Base-by-base conservation (phyloP, 2,113 vertebrate genomes). In the Acrocephalus kingi region DNA sequence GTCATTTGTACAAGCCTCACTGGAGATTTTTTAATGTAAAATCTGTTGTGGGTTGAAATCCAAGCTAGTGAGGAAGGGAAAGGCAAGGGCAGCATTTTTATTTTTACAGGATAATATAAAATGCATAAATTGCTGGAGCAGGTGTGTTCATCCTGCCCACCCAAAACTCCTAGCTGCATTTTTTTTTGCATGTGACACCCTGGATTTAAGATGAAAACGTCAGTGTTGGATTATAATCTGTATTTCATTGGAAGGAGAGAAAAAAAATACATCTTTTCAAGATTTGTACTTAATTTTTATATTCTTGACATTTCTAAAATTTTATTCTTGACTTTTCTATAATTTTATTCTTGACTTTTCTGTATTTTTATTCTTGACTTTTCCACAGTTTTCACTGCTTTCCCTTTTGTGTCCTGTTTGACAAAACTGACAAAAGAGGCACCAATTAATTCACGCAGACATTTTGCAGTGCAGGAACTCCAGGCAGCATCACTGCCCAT, bases 171-270 rank as follows among this genome's bases (percentile, higher is more conserved):
- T 6, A 76, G 22, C n/a, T 15, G 9, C 23, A 25, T 45, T 55
- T 24, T 58, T 51, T 5, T 7, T 25, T 56, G 23, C 0, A 0
- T 48, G 5, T n/a, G 41, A 18, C 51, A 43, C 4, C 22, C 31
- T 66, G 49, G 31, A 58, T 58, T 55, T 80, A 15, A 33, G 24
- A 23, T 64, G 31, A 30, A 69, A 77, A 24, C 2, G 0, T n/a
- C 17, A 1, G 20, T 85, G 45, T 19, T 52, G 17, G 48, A 37
- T 54, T 31, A 45, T n/a, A 86, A 73, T 8, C 25, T 11, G 18
- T 16, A 6, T 15, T 54, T 72, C 1, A 75, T 16, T 52, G 23
- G 48, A 55, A 69, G 18, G 16, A 59, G 39, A 7, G 66, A 79
- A 54, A 46, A 76, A 59, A 15, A 0, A 30, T 16, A 12, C 3